Base-by-base conservation (phyloP, 2,888 invertebrate species). In the Thera britannica region DNA sequence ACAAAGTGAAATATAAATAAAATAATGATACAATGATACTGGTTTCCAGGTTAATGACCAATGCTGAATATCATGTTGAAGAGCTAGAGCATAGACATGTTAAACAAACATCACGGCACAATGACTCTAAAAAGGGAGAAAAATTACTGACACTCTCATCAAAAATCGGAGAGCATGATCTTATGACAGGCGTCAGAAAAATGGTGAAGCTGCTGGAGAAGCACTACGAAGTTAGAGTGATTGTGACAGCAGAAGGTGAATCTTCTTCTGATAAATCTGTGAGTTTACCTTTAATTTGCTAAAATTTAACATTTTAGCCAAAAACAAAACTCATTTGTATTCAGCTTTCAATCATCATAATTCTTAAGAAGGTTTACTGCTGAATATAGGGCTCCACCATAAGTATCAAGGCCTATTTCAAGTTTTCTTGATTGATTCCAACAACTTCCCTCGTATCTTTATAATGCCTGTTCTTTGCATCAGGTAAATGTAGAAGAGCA, bases 191-290 rank as follows among this genome's bases (percentile, higher is more conserved):
- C 70, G 84, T 96, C 0, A 96, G 95, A 70, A 96, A 96, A 82
- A 95, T 96, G 75, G 71, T 87, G 0, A 96, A 96, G 86, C 95
- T 96, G 92, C 77, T 96, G 6, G 87, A 88, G n/a, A 96, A 96
- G 78, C 93, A 93, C 7, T 94, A 95, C 87, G 96, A 96, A 90
- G 95, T 96, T 3, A 90, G 92, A 81, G 89, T 96, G 58, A 86
- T 95, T 46, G 93, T 96, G 65, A 89, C 91, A 77, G 95, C 94
- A 11, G 92, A 93, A 68, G 85, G 83, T 67, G 89, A 87, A 74
- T 88, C 88, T 44, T 78, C 88, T 77, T 59, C 84, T 80, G 80
- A 79, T 46, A 83, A 78, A 74, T 79, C 83, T 62, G 92, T 90
- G 79, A 73, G 86, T 79, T 54, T 9, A 11, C 35, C 3, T 36